Percentiles rank a stretch among this genome's conserved stretches.
Conservation (phyloP, 1,140 invertebrate species). For the Bombyx mandarina region DNA sequence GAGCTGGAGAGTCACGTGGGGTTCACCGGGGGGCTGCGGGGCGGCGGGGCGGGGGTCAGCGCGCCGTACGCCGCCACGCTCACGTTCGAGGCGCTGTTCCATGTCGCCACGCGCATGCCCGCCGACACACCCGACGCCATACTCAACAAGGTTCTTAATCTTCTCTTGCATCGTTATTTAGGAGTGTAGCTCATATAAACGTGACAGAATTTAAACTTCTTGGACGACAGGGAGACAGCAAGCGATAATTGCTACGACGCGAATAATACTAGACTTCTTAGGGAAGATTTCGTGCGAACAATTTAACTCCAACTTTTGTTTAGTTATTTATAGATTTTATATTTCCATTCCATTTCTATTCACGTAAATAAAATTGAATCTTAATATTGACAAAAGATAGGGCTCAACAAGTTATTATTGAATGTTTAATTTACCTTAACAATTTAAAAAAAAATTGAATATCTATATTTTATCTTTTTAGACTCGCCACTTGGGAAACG, state of each 20-base stretch:
- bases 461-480: slow-evolving; percentile 38
- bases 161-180: not conserved
- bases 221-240: too few relatives aligned
- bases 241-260: too few relatives aligned
- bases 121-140: slow-evolving; percentile 88
- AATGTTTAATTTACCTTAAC: too few relatives aligned
- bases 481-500: slow-evolving; percentile 97
- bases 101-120: slow-evolving; percentile 98
- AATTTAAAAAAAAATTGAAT: not conserved
- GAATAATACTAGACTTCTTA: too few relatives aligned
- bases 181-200: not conserved
- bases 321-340: too few relatives aligned
- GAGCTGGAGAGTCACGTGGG: slow-evolving; percentile 96
- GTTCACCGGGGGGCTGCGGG: slow-evolving; percentile 94
- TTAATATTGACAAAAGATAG: too few relatives aligned
- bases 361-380: too few relatives aligned
- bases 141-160: slow-evolving; percentile 82
- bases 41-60: slow-evolving; percentile 88
- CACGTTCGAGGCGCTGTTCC: slow-evolving; percentile 91
- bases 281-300: too few relatives aligned
- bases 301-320: too few relatives aligned
- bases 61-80: slow-evolving; percentile 98
- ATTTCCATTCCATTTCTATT: too few relatives aligned
- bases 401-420: too few relatives aligned
- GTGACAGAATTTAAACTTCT: too few relatives aligned